Evolutionary conservation across 2,797 vertebrate genomes (phyloP), one percentile per base, ranked within the genome.

Genomic region (Gobio occitaniae): DNA sequence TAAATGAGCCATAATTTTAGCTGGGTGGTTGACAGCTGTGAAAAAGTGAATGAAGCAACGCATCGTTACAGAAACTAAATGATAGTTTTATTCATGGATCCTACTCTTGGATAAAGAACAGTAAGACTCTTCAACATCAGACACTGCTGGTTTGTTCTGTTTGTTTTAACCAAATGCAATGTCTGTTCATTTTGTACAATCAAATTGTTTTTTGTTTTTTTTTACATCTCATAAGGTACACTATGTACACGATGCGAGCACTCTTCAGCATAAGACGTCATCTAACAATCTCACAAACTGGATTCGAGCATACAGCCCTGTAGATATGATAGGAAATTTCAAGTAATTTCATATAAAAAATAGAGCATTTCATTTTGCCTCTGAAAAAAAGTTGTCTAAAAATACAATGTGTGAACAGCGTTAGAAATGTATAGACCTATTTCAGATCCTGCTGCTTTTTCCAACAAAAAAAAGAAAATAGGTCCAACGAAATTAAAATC

Each of bases 341-440:
- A 95, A 95, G 95, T 95, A 93, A 92, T 93, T 88, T 92, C 84
- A 78, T 86, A 93, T 94, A 95, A 95, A 95, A 96, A 95, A 96
- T 95, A 95, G 88, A 95, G 91, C 89, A 88, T 93, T 92, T 82
- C 88, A 89, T 92, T 90, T 91, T 89, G 87, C 90, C 86, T 92
- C 89, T 93, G 92, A 91, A 95, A 93, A 92, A 91, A 86, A 59
- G 13, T 87, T 82, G 77, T 93, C 88, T 91, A 88, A 94, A 95
- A 95, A 95, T 94, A 94, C 92, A 94, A 87, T 80, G 76, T 71
- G 78, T 87, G 86, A 93, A 93, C 88, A 90, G 90, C 89, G 87
- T 94, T 93, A 92, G 80, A 94, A 91, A 94, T 93, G 93, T 91
- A 91, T 92, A 93, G 91, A 82, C 71, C 88, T 87, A 88, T 86